Percentiles rank a stretch among this genome's conserved stretches.
Evolutionary conservation across 2,888 invertebrate species (phyloP).

Genomic region (Gari tellinella): DNA sequence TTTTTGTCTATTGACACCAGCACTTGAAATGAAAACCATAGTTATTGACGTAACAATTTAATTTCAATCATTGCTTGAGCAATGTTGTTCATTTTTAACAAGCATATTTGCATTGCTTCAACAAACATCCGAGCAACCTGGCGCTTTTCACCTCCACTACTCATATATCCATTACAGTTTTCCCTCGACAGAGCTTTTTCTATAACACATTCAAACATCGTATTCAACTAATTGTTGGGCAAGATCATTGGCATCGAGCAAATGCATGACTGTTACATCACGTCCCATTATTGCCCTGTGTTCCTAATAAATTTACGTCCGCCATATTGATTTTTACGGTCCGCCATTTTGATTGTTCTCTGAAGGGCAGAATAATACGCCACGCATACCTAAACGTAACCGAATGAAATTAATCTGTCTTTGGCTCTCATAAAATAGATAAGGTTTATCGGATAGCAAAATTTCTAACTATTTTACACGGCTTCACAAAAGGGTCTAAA

Average conservation of each 20-base stretch:
- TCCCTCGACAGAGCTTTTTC: slow-evolving; percentile 19
- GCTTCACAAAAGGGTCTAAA: no score
- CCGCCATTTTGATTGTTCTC: slow-evolving; percentile 35
- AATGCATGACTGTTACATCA: slow-evolving; percentile 22
- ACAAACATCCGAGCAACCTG: not conserved
- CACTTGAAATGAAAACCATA: no score
- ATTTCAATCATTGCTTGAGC: no score
- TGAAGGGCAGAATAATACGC: slow-evolving; percentile 6
- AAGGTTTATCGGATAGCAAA: slow-evolving; percentile 7
- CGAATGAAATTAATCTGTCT: slow-evolving; percentile 29
- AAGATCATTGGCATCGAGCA: slow-evolving; percentile 13
- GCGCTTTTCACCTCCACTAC: no score
- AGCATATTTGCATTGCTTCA: not conserved
- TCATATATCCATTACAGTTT: not conserved
- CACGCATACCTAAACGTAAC: slow-evolving; percentile 30
- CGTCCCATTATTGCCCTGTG: slow-evolving; percentile 24
- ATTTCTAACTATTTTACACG: not conserved
- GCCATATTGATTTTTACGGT: slow-evolving; percentile 32
- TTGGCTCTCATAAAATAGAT: slow-evolving; percentile 1
- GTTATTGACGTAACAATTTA: no score
- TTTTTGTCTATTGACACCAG: no score
- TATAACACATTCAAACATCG: slow-evolving; percentile 27
- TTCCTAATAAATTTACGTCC: slow-evolving; percentile 22
- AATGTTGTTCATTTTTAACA: not conserved
- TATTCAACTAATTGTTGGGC: slow-evolving; percentile 30